Conservation (phyloP, 2,888 invertebrate genomes). For the Ennomos erosarius region DNA sequence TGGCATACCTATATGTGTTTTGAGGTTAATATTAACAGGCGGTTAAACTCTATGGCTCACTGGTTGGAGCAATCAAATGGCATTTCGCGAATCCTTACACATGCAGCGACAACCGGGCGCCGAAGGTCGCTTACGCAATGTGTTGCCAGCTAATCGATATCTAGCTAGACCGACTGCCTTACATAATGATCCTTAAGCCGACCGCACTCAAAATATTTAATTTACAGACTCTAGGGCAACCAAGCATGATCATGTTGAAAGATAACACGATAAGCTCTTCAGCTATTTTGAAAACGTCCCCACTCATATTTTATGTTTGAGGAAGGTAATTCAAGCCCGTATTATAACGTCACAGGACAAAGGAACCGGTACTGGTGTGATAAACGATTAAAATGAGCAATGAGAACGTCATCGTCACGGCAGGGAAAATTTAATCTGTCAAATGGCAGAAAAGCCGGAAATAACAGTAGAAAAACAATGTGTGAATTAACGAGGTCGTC, state of each 20-base stretch:
- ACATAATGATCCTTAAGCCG: slow-evolving; percentile 59
- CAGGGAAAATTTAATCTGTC: slow-evolving; percentile 8
- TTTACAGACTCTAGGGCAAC: slow-evolving; percentile 18
- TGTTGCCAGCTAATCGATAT: slow-evolving; percentile 64
- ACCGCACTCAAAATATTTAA: slow-evolving; percentile 13
- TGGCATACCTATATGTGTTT: neutral
- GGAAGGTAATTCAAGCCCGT: slow-evolving; percentile 5
- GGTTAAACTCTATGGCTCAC: slow-evolving; percentile 2
- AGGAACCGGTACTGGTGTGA: slow-evolving; percentile 7
- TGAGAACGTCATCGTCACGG: slow-evolving; percentile 7
- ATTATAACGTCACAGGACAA: slow-evolving; percentile 14
- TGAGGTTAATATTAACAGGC: slow-evolving; percentile 8
- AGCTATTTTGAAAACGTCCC: slow-evolving; percentile 4
- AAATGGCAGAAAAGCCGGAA: slow-evolving; percentile 46
- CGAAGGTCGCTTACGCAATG: slow-evolving; percentile 66
- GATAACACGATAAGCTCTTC: slow-evolving; percentile 8
- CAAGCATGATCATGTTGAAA: slow-evolving; percentile 19
- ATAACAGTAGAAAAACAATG: slow-evolving; percentile 63
- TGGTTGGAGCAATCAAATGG: slow-evolving; percentile 43
- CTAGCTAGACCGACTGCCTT: slow-evolving; percentile 54
- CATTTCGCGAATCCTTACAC: slow-evolving; percentile 71
- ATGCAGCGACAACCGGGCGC: slow-evolving; percentile 54
- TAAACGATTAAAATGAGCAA: slow-evolving; percentile 9
- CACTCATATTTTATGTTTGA: slow-evolving; percentile 9
- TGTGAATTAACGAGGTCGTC: slow-evolving; percentile 69